Percentiles rank a stretch among this genome's conserved stretches.
Evolutionary conservation across 2,888 invertebrate genomes (phyloP).

Genomic region (Hyposoter dolosus): DNA sequence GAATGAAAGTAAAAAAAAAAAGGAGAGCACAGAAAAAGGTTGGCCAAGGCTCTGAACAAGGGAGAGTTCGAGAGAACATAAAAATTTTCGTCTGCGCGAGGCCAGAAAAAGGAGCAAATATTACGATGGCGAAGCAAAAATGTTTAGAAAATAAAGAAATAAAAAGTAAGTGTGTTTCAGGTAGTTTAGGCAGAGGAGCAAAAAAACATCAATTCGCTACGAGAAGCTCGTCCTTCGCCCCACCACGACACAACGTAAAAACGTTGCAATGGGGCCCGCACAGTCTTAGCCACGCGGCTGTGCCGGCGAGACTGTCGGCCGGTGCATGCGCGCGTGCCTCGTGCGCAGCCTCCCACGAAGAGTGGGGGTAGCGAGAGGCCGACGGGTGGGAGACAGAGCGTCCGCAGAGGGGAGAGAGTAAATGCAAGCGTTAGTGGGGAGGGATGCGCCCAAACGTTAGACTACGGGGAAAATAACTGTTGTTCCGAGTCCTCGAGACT

Average conservation of each 20-base stretch:
- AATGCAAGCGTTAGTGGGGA: not conserved
- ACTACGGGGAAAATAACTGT: constrained; percentile 28
- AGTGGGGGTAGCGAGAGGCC: not conserved
- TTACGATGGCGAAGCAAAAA: not conserved
- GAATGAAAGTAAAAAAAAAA: not conserved
- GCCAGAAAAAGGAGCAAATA: constrained; percentile 13
- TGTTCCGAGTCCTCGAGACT: constrained; percentile 17
- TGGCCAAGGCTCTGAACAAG: constrained; percentile 12
- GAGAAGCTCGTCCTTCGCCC: constrained; percentile 8
- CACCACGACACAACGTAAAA: not conserved
- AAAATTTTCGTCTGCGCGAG: constrained; percentile 1
- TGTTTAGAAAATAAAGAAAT: constrained; percentile 15
- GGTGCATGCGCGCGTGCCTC: constrained; percentile 6
- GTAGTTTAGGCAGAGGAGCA: not conserved
- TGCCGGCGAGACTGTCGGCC: constrained; percentile 19
- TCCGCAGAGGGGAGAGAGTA: not conserved
- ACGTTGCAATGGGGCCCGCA: constrained; percentile 2
- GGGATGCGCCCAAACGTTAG: not conserved
- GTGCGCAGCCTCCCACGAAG: not conserved
- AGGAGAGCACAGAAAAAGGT: not conserved
- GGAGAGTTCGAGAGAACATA: not conserved
- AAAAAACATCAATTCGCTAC: constrained; percentile 15
- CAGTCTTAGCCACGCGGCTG: constrained; percentile 24
- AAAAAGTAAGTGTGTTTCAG: constrained; percentile 19
- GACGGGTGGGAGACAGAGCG: not conserved